Evolutionary conservation across 1,140 invertebrate species (phyloP), one percentile per base, ranked within the genome.

Genomic region (Tribolium castaneum): DNA sequence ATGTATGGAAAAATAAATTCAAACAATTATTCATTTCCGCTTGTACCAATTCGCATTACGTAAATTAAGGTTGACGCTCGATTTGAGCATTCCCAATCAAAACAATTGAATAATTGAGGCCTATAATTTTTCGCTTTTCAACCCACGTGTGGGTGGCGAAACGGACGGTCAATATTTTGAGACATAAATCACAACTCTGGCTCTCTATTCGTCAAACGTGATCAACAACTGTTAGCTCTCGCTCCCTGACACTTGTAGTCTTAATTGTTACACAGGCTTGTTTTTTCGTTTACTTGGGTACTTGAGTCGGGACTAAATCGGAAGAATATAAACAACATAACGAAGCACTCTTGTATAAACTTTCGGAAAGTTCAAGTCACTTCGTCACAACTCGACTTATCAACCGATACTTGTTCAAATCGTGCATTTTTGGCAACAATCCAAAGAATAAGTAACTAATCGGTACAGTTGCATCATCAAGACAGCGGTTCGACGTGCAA

Each of bases 21-120:
- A 25, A 35, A 16, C 30, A 66, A 66, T 66, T 66, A 66, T 66
- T 59, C 59, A 66, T 35, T 66, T 66, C 59, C 59, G 25, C 54
- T 25, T 25, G 30, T 66, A 13, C 30, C 25, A 66, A 13, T 66
- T 14, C 59, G 59, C 7, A 14, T 66, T 34, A 66, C 30, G 30
- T 14, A 66, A 45, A 66, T 35, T 59, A 59, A 35, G 14, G 59
- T 66, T 66, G 25, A 66, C 9, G 59, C 30, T 34, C 59, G 59
- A 66, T 66, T 66, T 35, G 59, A 13, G 6, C 30, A 12, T n/a
- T 66, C 54, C 19, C 54, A 19, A 59, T 59, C 54, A 25, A 19
- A 59, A 59, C 54, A 22, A 59, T 25, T 59, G 54, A 25, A 25
- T 59, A 59, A 59, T 59, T 19, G 54, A 25, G 14, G n/a, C 12